Conservation (phyloP, 2,797 vertebrate species). For the Paedocypris micromegethes region DNA sequence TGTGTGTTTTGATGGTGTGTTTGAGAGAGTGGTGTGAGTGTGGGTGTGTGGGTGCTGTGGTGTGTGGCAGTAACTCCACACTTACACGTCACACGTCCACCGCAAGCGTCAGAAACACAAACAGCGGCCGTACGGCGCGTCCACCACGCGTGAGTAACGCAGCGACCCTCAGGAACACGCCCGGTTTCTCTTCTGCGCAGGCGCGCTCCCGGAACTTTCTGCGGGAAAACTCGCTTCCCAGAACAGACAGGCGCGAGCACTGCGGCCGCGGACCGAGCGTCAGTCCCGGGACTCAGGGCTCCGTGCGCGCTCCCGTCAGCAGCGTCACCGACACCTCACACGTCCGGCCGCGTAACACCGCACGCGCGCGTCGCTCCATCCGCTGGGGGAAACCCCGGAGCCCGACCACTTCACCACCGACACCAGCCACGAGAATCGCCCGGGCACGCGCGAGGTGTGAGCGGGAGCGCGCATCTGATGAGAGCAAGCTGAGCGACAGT, state of each 20-base stretch:
- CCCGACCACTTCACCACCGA: not conserved
- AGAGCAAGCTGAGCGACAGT: too few relatives aligned
- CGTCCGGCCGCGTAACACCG: not conserved
- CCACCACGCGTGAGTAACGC: not conserved
- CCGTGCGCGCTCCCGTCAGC: too few relatives aligned
- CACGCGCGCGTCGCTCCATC: not conserved
- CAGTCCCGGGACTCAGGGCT: too few relatives aligned
- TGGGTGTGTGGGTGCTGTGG: too few relatives aligned
- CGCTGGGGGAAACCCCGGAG: not conserved
- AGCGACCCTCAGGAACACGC: conserved; percentile 1
- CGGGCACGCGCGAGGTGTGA: not conserved
- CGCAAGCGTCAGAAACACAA: conserved; percentile 68
- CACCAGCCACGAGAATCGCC: not conserved
- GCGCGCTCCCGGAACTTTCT: not conserved
- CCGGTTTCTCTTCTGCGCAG: not conserved
- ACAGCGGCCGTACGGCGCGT: conserved; percentile 7
- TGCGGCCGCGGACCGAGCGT: not conserved
- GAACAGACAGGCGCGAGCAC: not conserved
- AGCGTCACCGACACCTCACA: not conserved
- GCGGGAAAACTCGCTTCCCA: conserved; percentile 1
- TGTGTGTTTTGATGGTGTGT: not conserved
- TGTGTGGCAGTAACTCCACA: too few relatives aligned
- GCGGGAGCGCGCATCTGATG: too few relatives aligned
- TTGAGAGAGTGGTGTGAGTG: not conserved
- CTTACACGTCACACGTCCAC: conserved; percentile 78